A percentile compares a stretch with the other conserved stretches of the same genome.
phyloP scores from a whole-genome alignment of 2,113 vertebrate species.

The Myrmophylax atrothorax region DNA sequence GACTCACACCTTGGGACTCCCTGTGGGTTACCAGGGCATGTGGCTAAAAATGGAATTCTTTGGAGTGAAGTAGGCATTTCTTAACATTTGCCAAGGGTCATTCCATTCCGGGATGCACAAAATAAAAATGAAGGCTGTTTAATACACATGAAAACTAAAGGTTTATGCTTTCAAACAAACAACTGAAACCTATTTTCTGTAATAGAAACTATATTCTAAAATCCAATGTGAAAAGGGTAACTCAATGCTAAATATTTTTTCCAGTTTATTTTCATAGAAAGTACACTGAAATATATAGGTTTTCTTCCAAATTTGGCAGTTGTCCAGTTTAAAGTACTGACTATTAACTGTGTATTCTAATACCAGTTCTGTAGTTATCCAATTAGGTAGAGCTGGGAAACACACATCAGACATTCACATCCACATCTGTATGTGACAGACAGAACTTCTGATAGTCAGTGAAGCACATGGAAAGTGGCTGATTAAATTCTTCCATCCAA shows the following conservation, averaged over 20 bases:
- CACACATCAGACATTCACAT: constrained; percentile 59
- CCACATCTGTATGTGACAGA: constrained; percentile 65
- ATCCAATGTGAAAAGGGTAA: background rate
- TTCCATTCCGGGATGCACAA: background rate
- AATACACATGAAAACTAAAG: background rate
- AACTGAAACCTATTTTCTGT: background rate
- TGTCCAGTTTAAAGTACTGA: constrained; percentile 34
- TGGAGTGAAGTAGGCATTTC: background rate
- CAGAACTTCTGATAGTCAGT: constrained; percentile 72
- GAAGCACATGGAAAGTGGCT: constrained; percentile 70
- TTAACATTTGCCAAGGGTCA: background rate
- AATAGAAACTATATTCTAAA: background rate
- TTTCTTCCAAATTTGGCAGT: background rate
- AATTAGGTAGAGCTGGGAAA: constrained; percentile 62
- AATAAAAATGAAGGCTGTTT: background rate
- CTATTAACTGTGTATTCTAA: constrained; percentile 36
- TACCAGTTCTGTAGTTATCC: constrained; percentile 54
- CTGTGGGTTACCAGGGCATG: background rate
- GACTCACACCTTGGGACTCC: background rate
- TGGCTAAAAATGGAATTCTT: background rate
- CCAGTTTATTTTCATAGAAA: background rate
- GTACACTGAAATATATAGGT: background rate
- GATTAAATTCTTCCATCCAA: constrained; percentile 74
- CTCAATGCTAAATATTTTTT: background rate
- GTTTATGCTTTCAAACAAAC: background rate